phyloP scores from a whole-genome alignment of 2,888 invertebrate genomes.

The Sipha maydis region DNA sequence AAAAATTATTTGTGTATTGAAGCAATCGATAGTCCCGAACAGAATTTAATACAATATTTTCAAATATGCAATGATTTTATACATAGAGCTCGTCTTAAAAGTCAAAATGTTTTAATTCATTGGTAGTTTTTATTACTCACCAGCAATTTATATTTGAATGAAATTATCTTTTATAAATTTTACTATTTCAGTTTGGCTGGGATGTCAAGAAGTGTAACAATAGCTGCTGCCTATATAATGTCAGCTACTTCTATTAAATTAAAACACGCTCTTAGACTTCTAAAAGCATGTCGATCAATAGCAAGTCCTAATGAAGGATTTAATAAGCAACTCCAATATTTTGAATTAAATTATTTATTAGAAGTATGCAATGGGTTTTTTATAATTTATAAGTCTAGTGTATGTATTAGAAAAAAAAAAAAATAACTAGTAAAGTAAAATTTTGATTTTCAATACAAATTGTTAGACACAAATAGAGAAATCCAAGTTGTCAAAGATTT shows the following conservation, averaged over 20 bases:
- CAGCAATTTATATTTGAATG: not conserved
- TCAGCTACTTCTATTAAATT: constrained; percentile 88
- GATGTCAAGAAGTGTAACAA: constrained; percentile 95
- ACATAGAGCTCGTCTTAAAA: constrained; percentile 87
- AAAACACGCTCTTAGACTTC: constrained; percentile 93
- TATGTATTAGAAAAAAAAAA: not conserved
- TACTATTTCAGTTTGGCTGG: constrained; percentile 82
- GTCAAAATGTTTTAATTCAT: constrained; percentile 92
- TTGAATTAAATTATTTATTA: constrained; percentile 80
- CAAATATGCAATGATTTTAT: constrained; percentile 95
- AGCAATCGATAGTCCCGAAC: constrained; percentile 95
- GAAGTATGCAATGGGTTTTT: constrained; percentile 72
- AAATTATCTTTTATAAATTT: not conserved
- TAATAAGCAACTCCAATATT: constrained; percentile 92
- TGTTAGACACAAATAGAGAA: no score
- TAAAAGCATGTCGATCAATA: constrained; percentile 88
- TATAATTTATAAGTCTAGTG: not conserved
- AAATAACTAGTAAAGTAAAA: no score
- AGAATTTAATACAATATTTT: constrained; percentile 93
- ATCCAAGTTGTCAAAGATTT: no score
- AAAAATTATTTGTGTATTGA: constrained; percentile 94
- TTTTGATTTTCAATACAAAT: no score
- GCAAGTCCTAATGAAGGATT: constrained; percentile 97
- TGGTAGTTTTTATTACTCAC: constrained; percentile 74
- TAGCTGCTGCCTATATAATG: constrained; percentile 97